Evolutionary conservation across 2,888 invertebrate species (phyloP), one percentile per base, ranked within the genome.

Genomic region (Hyposoter dolosus): DNA sequence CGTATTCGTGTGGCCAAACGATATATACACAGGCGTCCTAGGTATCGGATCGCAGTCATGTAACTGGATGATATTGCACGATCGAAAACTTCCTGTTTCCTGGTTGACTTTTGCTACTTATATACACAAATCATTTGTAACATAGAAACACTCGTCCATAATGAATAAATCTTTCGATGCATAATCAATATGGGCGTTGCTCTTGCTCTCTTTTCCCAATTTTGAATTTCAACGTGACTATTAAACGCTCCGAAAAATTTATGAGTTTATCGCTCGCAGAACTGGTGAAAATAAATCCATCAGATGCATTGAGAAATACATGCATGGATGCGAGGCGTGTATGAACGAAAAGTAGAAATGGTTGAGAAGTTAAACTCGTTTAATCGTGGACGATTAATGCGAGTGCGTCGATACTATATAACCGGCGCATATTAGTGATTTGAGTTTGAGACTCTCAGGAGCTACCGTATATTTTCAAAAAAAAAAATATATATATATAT

Each of bases 31-130:
- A 32, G 35, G 40, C 65, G 50, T 40, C 65, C 2, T 15, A 66
- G 15, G 60, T 76, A 47, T 23, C 82, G 77, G 28, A 76, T 82
- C 68, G 10, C 43, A n/a, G 56, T 65, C 68, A 40, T 60, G 45
- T 65, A 77, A 76, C 71, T 53, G 77, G 77, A 77, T 77, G 71
- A 83, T 83, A 83, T 83, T 83, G 77, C 71, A 77, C 60, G 82
- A 76, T 23, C 76, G 50, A 82, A 72, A 53, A 72, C 82, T 83
- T 83, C 65, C 82, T 71, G 77, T 77, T 77, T 77, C 77, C 71
- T 50, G 68, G 28, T 43, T 69, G 43, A 17, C 68, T 43, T 68
- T 69, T 43, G 9, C 60, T 45, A 45, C 32, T 5, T 3, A 53
- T 19, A 32, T 17, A 28, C 6, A 23, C n/a, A 50, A 28, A 71